phyloP scores from a whole-genome alignment of 2,113 vertebrate genomes.

The Merops nubicus region DNA sequence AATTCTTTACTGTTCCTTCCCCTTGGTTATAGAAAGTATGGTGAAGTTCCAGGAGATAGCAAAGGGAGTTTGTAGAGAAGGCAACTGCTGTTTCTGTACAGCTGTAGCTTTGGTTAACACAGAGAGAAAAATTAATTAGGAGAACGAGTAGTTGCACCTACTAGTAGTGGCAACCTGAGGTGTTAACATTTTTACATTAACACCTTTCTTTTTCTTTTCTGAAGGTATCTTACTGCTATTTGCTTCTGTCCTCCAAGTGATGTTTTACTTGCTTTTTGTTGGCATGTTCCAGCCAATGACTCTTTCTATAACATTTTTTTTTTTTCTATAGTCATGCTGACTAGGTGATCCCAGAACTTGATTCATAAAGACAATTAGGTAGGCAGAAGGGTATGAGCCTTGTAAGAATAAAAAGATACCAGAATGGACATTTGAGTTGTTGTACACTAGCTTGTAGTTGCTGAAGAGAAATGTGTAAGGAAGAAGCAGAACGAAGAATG shows the following conservation, averaged over 20 bases:
- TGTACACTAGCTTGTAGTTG: neutral
- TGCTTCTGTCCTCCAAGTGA: neutral
- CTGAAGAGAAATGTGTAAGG: neutral
- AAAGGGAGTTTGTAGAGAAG: neutral
- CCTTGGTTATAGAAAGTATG: neutral
- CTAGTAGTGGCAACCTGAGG: too few relatives aligned
- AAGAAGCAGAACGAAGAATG: neutral
- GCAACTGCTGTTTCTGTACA: neutral
- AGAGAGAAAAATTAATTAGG: neutral
- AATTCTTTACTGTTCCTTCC: neutral
- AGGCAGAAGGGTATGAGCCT: neutral
- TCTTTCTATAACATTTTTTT: neutral
- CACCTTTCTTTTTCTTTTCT: neutral
- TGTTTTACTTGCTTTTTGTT: neutral
- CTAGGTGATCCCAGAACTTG: neutral
- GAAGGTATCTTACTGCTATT: neutral
- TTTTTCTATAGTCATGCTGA: neutral
- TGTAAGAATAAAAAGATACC: neutral
- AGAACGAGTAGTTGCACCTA: too few relatives aligned
- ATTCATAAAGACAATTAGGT: neutral
- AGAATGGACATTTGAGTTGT: neutral
- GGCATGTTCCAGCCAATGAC: neutral
- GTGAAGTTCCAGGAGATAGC: neutral
- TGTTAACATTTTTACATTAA: neutral
- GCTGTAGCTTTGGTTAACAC: neutral